Evolutionary conservation across 2,888 invertebrate species (phyloP).

Genomic region (Orthosia gracilis): DNA sequence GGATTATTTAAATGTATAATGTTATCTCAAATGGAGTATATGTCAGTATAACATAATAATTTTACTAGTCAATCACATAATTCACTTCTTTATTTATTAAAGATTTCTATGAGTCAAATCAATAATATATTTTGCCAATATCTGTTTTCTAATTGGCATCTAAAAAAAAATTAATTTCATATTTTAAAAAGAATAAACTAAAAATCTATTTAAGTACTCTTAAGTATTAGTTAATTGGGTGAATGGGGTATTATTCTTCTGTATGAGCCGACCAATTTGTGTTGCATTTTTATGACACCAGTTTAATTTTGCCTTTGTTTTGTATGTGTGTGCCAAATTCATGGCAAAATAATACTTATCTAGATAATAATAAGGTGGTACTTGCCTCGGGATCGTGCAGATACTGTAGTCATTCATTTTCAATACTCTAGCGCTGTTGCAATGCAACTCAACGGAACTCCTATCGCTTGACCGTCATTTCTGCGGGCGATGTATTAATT

Average conservation of each 20-base stretch:
- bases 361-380: not conserved
- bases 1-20: too few relatives aligned
- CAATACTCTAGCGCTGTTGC: not conserved
- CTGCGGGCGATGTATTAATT: not conserved
- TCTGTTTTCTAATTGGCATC: not conserved
- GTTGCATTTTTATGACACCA: constrained; percentile 19
- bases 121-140: constrained; percentile 8
- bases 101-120: constrained; percentile 1
- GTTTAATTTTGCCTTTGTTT: not conserved
- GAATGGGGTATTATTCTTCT: constrained; percentile 6
- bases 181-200: not conserved
- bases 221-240: constrained; percentile 25
- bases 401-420: not conserved
- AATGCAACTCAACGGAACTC: not conserved
- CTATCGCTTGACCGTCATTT: not conserved
- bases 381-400: not conserved
- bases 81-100: constrained; percentile 4
- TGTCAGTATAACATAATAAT: not conserved
- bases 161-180: constrained; percentile 3
- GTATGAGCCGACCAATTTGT: not conserved
- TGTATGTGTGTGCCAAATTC: not conserved
- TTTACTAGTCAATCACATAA: constrained; percentile 41
- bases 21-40: too few relatives aligned
- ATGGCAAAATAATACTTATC: not conserved
- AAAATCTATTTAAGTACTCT: not conserved